Conservation (phyloP, 2,888 invertebrate genomes). For the Cheilosia urbana region DNA sequence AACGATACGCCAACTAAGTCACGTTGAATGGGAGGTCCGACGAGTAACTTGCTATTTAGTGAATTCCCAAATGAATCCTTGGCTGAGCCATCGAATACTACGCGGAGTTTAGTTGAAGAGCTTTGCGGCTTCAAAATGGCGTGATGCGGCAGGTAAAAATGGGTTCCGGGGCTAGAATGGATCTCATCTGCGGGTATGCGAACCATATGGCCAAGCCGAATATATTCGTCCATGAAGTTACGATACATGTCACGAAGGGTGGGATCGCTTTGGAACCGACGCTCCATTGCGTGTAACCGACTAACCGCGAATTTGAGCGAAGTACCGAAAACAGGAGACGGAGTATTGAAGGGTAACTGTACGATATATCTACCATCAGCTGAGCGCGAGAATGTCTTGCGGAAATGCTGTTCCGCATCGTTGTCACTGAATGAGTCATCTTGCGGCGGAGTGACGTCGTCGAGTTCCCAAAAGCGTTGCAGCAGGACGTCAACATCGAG, state of each 20-base stretch:
- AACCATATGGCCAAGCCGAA: slow-evolving; percentile 63
- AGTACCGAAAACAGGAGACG: slow-evolving; percentile 29
- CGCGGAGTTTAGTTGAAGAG: not conserved
- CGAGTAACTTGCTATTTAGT: too few relatives aligned
- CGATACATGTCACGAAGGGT: slow-evolving; percentile 38
- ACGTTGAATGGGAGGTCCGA: too few relatives aligned
- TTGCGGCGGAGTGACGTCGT: slow-evolving; percentile 9
- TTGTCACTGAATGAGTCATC: slow-evolving; percentile 30
- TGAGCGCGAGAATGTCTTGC: slow-evolving; percentile 38
- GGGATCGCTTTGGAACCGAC: slow-evolving; percentile 38
- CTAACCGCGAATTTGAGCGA: slow-evolving; percentile 37
- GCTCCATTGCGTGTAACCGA: slow-evolving; percentile 51
- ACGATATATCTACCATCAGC: slow-evolving; percentile 56
- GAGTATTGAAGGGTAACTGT: slow-evolving; percentile 42
- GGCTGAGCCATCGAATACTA: too few relatives aligned
- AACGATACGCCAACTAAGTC: too few relatives aligned
- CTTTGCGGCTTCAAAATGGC: slow-evolving; percentile 10
- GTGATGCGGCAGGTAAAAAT: slow-evolving; percentile 70
- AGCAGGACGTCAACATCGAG: slow-evolving; percentile 28
- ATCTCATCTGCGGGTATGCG: slow-evolving; percentile 35
- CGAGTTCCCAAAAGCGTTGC: slow-evolving; percentile 50
- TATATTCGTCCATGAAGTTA: slow-evolving; percentile 66
- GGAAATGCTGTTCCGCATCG: slow-evolving; percentile 53
- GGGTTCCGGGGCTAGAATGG: slow-evolving; percentile 21
- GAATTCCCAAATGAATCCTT: too few relatives aligned